phyloP scores from a whole-genome alignment of 2,797 vertebrate genomes.

The Xiphophorus birchmanni region DNA sequence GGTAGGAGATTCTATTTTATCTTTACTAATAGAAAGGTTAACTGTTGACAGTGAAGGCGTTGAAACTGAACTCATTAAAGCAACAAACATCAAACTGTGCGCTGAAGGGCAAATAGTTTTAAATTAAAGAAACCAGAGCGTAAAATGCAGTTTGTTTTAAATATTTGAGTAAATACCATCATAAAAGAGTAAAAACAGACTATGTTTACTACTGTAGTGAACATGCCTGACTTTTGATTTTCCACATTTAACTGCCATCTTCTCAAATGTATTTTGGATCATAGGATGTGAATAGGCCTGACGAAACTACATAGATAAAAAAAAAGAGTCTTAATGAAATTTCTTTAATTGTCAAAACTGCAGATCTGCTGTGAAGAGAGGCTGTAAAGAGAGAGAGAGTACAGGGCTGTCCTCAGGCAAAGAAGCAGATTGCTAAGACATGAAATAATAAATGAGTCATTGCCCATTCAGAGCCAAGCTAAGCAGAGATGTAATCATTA shows the following conservation, averaged over 20 bases:
- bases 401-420: constrained; percentile 62
- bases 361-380: constrained; percentile 21
- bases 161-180: not conserved
- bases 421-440: constrained; percentile 72
- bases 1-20: not conserved
- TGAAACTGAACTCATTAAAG: not conserved
- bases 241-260: constrained; percentile 5
- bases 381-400: constrained; percentile 16
- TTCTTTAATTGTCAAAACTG: not conserved
- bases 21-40: not conserved
- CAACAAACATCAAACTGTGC: not conserved
- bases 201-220: not conserved
- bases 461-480: constrained; percentile 45
- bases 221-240: not conserved
- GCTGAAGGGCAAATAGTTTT: not conserved
- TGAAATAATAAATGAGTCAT: constrained; percentile 66
- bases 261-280: constrained; percentile 5
- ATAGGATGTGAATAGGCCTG: constrained; percentile 1
- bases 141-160: not conserved
- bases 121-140: not conserved
- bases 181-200: not conserved
- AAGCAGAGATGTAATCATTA: not conserved
- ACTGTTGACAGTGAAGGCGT: not conserved
- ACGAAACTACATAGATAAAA: constrained; percentile 16
- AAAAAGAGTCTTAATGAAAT: not conserved